These are phyloP conservation scores for Oasisia sp. DNA, from an alignment of 2,888 invertebrate species.

Conservation along the genomic window DNA sequence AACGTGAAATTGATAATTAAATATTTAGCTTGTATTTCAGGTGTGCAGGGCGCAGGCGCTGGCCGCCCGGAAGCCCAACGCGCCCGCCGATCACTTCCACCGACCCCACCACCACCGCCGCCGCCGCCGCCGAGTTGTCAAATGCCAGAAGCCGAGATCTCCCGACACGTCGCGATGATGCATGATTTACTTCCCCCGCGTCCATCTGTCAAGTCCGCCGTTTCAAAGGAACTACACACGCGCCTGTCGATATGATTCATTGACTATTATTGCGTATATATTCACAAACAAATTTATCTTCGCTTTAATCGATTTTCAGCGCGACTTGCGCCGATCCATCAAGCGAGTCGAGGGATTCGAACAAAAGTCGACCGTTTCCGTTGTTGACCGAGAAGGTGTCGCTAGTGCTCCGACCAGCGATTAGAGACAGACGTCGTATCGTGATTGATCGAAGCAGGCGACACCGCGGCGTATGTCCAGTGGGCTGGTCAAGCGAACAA, in stretches of 20 bases:
- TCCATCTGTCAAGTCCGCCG: not conserved
- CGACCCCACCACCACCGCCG: not conserved
- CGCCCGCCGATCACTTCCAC: not conserved
- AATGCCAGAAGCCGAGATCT: not conserved
- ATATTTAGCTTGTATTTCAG: not conserved
- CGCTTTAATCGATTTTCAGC: not conserved
- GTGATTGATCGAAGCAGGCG: not conserved
- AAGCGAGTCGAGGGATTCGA: not conserved
- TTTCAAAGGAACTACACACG: not conserved
- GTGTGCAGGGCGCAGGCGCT: not conserved
- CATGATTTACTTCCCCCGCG: slow-evolving; percentile 2
- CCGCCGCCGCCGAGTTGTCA: not conserved
- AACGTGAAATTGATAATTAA: not conserved
- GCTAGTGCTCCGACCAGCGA: not conserved
- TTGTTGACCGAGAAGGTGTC: slow-evolving; percentile 12
- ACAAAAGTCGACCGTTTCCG: not conserved
- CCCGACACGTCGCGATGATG: not conserved
- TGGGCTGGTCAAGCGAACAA: not conserved
- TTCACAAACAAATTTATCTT: slow-evolving; percentile 3
- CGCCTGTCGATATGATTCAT: slow-evolving; percentile 6
- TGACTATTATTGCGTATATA: slow-evolving; percentile 13
- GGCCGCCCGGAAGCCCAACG: too few species aligned
- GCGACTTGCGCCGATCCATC: not conserved
- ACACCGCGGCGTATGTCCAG: not conserved
- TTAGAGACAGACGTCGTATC: not conserved